Base-by-base conservation (phyloP, 2,888 invertebrate species). In the Julus scanicus region DNA sequence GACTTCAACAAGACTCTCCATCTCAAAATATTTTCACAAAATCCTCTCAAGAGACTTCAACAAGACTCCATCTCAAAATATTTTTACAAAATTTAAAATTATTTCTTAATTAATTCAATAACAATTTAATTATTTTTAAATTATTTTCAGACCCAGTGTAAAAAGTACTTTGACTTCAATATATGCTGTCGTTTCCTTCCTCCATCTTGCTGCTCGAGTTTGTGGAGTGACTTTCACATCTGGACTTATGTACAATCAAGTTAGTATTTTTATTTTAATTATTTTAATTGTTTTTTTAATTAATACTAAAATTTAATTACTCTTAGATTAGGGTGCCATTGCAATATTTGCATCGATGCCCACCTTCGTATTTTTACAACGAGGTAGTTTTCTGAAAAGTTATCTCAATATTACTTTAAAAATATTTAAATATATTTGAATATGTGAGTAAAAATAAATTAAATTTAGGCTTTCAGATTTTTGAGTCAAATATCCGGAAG, bases 301-400 rank as follows among this genome's bases (percentile, higher is more conserved):
- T 11, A 39, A 8, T 83, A n/a, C 3, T 2, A 39, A 44, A 11
- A 11, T 11, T 86, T 86, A 37, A 40, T 86, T n/a, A 4, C 2
- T 39, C 80, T 80, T 37, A 87, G 87, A 87, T 87, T 40, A 63
- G 63, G 37, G 80, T 37, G 2, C 87, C 87, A 13, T 8, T 87
- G 37, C 17, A 17, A 9, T 17, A 71, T 71, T 39, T 87, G 44
- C 39, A 87, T 71, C 87, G 63, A 80, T 87, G 87, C 40, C 63
- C 87, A 39, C 37, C 39, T 13, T 44, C 40, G 6, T 71, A 57
- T n/a, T 87, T 87, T 17, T 17, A 39, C n/a, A 80, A 71, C 29
- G 87, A 87, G 87, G 87, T 87, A 53, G 17, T 29, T 29, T 29
- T 29, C 29, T 29, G 29, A 29, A 29, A 29, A 29, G 29, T 29